Conservation (phyloP, 2,888 invertebrate genomes). For the Leucophenga maculata region DNA sequence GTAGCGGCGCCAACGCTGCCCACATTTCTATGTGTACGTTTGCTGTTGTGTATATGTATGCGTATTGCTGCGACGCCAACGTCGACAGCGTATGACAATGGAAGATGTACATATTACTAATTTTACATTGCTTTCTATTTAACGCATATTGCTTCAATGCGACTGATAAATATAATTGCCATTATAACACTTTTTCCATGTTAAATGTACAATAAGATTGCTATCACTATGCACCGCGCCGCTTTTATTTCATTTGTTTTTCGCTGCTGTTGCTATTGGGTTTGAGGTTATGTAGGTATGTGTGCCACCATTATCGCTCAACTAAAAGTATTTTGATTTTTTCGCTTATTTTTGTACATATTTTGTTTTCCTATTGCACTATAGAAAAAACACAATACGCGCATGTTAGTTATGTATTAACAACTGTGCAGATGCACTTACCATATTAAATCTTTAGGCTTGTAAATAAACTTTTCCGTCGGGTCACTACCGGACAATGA, state of each 20-base stretch:
- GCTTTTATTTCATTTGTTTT: constrained; percentile 33
- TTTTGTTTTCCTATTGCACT: constrained; percentile 11
- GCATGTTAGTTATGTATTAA: constrained; percentile 25
- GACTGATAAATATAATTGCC: background rate
- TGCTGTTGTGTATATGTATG: background rate
- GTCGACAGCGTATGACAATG: constrained; percentile 30
- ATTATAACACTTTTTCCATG: background rate
- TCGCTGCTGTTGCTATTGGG: constrained; percentile 3
- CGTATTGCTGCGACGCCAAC: constrained; percentile 39
- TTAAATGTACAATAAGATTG: background rate
- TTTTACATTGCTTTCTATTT: background rate
- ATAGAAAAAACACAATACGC: constrained; percentile 22
- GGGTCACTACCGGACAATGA: constrained; percentile 63
- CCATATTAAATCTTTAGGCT: constrained; percentile 70
- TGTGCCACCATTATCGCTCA: background rate
- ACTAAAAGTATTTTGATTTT: constrained; percentile 20
- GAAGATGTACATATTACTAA: constrained; percentile 12
- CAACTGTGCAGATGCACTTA: constrained; percentile 44
- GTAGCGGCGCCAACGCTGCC: constrained; percentile 57
- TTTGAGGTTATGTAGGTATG: constrained; percentile 22
- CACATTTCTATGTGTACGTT: background rate
- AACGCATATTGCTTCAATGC: too few species aligned
- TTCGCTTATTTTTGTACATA: background rate
- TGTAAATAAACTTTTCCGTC: constrained; percentile 65
- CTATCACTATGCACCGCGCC: background rate